Percentiles rank a stretch among this genome's conserved stretches.
These are phyloP conservation scores for Nemurella pictetii DNA, from an alignment of 2,888 invertebrate species.

Conservation along the genomic window DNA sequence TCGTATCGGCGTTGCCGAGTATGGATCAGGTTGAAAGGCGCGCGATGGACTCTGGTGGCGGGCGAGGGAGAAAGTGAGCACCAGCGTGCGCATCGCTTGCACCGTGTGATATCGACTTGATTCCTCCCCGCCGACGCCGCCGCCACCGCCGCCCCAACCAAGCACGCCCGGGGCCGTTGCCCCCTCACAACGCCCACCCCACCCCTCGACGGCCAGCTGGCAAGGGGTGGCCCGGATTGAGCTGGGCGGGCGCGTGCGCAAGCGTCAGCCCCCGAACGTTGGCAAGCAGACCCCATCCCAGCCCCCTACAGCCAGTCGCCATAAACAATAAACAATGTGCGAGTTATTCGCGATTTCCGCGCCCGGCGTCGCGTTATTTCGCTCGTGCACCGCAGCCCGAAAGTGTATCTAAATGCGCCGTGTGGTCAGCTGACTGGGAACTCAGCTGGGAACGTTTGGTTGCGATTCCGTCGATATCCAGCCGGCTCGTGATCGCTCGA, in stretches of 20 bases:
- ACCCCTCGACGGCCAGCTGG: neutral
- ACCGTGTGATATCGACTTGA: conserved; percentile 51
- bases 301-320: conserved; percentile 33
- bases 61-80: conserved; percentile 38
- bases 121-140: too few relatives aligned
- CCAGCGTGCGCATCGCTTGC: conserved; percentile 53
- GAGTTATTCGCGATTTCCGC: neutral
- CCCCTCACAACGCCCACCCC: conserved; percentile 42
- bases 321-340: conserved; percentile 28
- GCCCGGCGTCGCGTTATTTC: neutral
- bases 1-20: neutral
- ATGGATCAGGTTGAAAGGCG: neutral
- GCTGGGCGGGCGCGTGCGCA: conserved; percentile 54
- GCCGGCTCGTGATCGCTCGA: too few relatives aligned
- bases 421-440: too few relatives aligned
- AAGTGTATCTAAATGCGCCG: too few relatives aligned
- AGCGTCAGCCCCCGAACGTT: conserved; percentile 61
- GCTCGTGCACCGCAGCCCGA: neutral
- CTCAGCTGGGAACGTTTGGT: too few relatives aligned
- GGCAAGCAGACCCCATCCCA: conserved; percentile 49
- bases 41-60: too few relatives aligned
- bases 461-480: too few relatives aligned
- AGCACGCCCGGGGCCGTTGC: too few relatives aligned
- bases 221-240: conserved; percentile 19
- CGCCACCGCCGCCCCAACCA: conserved; percentile 50